Percentiles rank a stretch among this genome's conserved stretches.
These are phyloP conservation scores for Sardina pilchardus DNA, from an alignment of 2,113 vertebrate species.

Conservation along the genomic window DNA sequence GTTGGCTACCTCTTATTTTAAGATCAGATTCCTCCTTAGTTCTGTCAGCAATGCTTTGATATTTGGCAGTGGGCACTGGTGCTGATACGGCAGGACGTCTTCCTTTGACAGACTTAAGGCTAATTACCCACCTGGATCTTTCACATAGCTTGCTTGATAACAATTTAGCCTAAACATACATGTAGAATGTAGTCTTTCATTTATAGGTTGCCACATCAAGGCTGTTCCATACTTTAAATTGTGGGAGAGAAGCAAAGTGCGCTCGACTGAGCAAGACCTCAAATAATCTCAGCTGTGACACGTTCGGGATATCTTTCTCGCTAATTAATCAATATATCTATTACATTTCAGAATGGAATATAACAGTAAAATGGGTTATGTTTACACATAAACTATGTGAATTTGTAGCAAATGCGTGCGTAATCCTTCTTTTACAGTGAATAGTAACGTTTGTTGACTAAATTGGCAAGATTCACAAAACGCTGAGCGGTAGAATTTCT, in stretches of 20 bases:
- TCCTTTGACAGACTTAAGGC: neutral
- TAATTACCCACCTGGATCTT: neutral
- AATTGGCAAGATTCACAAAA: neutral
- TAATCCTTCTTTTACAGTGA: neutral
- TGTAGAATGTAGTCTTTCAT: neutral
- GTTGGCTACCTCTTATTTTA: neutral
- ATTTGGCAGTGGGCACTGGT: neutral
- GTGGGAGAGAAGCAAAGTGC: constrained; percentile 24
- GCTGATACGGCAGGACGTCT: neutral
- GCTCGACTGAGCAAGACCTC: constrained; percentile 22
- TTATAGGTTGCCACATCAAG: neutral
- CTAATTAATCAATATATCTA: neutral
- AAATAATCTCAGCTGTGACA: constrained; percentile 23
- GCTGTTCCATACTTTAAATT: neutral
- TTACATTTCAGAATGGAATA: neutral
- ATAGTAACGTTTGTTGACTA: neutral
- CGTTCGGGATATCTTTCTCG: neutral
- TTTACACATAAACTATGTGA: neutral
- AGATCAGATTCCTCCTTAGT: neutral
- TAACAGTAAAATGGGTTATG: neutral
- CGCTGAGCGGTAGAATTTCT: neutral
- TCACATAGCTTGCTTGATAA: neutral
- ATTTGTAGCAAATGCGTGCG: neutral
- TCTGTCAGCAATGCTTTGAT: neutral
- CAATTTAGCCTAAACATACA: neutral